Percentiles rank a stretch among this genome's conserved stretches.
Evolutionary conservation across 2,113 vertebrate species (phyloP).

Genomic region (Sorex fumeus): DNA sequence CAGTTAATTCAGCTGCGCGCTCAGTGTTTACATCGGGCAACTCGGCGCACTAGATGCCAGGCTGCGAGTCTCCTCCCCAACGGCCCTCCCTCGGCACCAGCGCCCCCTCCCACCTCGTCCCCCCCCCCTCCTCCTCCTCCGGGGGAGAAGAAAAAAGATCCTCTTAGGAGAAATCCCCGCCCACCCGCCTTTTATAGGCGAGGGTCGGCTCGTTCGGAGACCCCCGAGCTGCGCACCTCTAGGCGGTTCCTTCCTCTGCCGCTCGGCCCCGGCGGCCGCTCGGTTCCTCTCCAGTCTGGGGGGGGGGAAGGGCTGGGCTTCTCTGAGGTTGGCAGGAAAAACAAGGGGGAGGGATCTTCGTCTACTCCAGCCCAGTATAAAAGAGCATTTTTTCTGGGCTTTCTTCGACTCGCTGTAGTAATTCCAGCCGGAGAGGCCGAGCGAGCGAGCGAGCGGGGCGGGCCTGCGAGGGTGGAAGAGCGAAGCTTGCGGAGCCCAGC

Average conservation of each 20-base stretch:
- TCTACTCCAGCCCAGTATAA: conserved; percentile 61
- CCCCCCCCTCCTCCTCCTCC: conserved; percentile 38
- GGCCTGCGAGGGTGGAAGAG: background rate
- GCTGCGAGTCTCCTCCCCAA: background rate
- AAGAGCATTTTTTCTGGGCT: conserved; percentile 58
- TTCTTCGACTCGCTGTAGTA: conserved; percentile 82
- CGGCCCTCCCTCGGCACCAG: too few relatives aligned
- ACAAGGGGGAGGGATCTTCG: conserved; percentile 57
- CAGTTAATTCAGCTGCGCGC: conserved; percentile 31
- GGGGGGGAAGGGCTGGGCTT: conserved; percentile 68
- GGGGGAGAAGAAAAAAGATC: background rate
- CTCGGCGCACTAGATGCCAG: background rate
- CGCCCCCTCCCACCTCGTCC: background rate
- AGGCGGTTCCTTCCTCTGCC: background rate
- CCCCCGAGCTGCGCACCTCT: conserved; percentile 50
- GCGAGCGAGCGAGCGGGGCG: conserved; percentile 72
- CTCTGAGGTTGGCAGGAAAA: conserved; percentile 82
- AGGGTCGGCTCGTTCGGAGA: conserved; percentile 59
- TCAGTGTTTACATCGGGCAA: conserved; percentile 67
- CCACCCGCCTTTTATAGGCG: conserved; percentile 78
- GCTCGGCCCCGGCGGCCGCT: background rate
- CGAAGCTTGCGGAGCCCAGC: background rate
- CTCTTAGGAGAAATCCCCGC: conserved; percentile 66
- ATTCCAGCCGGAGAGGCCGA: conserved; percentile 80
- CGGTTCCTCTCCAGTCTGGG: background rate